A percentile compares a stretch with the other conserved stretches of the same genome.
These are phyloP conservation scores for Anthoscopus minutus DNA, from an alignment of 2,113 vertebrate species.

Conservation along the genomic window DNA sequence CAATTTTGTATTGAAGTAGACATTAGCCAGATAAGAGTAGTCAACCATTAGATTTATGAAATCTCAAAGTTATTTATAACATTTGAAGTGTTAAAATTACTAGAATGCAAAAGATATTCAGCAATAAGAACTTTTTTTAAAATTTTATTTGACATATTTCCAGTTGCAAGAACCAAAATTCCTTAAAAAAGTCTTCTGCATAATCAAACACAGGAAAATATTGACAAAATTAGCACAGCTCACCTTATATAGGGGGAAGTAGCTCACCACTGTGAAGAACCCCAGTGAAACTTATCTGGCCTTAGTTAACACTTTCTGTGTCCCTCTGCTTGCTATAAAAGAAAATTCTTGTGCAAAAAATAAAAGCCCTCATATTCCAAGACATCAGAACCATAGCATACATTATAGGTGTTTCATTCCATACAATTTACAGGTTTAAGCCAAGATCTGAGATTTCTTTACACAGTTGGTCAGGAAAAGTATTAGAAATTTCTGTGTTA, in stretches of 20 bases:
- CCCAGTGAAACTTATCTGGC: not conserved
- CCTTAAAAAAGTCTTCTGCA: not conserved
- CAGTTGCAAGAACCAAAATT: not conserved
- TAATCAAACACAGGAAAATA: not conserved
- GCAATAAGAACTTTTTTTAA: not conserved
- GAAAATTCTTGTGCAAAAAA: not conserved
- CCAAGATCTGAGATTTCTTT: not conserved
- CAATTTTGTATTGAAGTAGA: not conserved
- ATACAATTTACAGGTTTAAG: not conserved
- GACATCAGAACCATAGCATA: not conserved
- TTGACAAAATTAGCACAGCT: not conserved
- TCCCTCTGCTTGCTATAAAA: not conserved
- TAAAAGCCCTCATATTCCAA: not conserved
- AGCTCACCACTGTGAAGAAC: not conserved
- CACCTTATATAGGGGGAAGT: not conserved
- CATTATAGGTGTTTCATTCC: not conserved
- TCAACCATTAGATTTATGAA: not conserved
- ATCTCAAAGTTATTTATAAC: not conserved
- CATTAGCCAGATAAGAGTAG: not conserved
- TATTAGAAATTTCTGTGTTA: not conserved
- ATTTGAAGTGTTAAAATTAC: not conserved
- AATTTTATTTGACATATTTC: not conserved
- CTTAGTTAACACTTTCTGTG: not conserved
- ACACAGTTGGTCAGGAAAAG: not conserved
- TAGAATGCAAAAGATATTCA: not conserved